A percentile compares a stretch with the other conserved stretches of the same genome.
Evolutionary conservation across 2,888 invertebrate species (phyloP).

Genomic region (Helobdella robusta): DNA sequence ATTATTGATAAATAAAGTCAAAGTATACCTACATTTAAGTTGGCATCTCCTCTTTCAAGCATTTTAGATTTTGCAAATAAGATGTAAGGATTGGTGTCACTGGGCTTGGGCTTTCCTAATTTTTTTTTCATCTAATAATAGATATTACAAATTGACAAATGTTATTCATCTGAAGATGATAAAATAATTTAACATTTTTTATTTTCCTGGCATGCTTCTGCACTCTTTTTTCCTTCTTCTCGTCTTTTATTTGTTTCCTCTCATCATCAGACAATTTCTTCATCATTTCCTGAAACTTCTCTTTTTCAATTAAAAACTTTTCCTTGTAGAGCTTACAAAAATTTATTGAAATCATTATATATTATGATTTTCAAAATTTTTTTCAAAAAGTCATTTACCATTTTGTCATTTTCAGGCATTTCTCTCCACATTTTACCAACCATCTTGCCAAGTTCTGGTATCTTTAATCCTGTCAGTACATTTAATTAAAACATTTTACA

Average conservation of each 20-base stretch:
- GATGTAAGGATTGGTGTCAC: slow-evolving; percentile 22
- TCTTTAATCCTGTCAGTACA: neutral
- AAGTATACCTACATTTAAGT: slow-evolving; percentile 9
- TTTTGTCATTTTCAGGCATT: neutral
- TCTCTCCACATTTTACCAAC: neutral
- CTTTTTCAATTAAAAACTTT: neutral
- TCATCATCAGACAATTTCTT: neutral
- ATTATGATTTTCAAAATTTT: neutral
- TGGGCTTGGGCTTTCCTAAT: slow-evolving; percentile 12
- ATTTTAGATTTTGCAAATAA: slow-evolving; percentile 21
- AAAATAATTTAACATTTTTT: too few species aligned
- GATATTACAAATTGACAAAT: too few species aligned
- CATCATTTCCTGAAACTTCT: neutral
- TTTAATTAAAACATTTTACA: neutral
- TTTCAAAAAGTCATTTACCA: neutral
- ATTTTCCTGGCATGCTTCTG: neutral
- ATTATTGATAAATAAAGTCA: neutral
- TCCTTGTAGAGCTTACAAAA: neutral
- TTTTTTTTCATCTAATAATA: slow-evolving; percentile 23
- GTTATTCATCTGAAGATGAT: too few species aligned
- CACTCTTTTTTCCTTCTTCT: neutral
- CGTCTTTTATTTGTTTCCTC: neutral
- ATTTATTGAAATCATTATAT: neutral
- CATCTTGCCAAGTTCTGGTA: neutral
- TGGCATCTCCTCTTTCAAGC: slow-evolving; percentile 26